These are phyloP conservation scores for Geothlypis trichas DNA, from an alignment of 2,113 vertebrate genomes.

Conservation along the genomic window DNA sequence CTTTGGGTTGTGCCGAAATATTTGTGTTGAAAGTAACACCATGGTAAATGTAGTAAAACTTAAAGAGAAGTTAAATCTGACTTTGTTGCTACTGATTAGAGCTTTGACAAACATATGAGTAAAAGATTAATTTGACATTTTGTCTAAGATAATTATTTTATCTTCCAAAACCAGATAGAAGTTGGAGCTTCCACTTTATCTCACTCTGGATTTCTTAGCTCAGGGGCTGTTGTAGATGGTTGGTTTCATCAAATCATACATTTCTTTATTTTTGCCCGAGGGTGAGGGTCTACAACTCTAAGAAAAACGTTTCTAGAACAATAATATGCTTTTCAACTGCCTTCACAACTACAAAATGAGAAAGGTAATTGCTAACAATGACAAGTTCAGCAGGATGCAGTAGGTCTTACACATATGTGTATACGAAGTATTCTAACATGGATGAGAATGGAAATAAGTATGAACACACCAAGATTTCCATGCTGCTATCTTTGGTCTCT, in stretches of 20 bases:
- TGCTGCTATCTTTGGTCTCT: neutral
- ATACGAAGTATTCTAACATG: neutral
- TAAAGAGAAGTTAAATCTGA: neutral
- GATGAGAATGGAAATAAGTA: neutral
- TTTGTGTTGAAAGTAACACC: neutral
- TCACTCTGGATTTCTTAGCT: slow-evolving; percentile 4
- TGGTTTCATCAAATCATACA: neutral
- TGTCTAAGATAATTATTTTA: neutral
- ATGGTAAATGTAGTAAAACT: neutral
- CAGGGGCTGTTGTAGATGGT: neutral
- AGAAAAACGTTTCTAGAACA: neutral
- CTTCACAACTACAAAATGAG: neutral
- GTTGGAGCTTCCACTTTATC: slow-evolving; percentile 8
- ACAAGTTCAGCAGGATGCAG: neutral
- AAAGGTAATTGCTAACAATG: neutral
- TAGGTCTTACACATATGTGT: neutral
- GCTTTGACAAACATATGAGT: neutral
- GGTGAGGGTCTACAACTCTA: neutral
- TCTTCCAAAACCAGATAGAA: slow-evolving; percentile 22
- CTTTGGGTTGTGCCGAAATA: neutral
- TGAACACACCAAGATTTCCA: neutral
- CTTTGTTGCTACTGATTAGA: neutral
- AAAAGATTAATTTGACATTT: slow-evolving; percentile 10
- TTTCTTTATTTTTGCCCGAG: neutral
- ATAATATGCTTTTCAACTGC: neutral